Base-by-base conservation (phyloP, 2,113 vertebrate species). In the Salminus brasiliensis region DNA sequence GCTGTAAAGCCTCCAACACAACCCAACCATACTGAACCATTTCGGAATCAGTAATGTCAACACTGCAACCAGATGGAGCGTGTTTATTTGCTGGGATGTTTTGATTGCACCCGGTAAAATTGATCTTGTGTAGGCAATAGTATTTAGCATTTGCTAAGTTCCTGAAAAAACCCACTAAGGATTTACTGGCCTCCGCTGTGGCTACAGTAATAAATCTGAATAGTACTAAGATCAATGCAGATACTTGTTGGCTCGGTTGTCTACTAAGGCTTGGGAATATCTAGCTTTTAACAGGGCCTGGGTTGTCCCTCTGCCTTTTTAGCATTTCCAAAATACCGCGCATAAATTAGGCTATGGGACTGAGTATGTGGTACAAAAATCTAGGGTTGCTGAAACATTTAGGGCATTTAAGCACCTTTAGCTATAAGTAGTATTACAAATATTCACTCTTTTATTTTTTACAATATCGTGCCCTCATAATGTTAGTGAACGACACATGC, bases 41-140 rank as follows among this genome's bases (percentile, higher is more conserved):
- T 88, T 81, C 87, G 87, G 85, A 83, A 80, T 85, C 85, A 86
- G 84, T 89, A 87, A 87, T 88, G 82, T 90, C 87, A 88, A 89
- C 88, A 89, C 67, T 82, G 78, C 83, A 89, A 87, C 81, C 87
- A 89, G 84, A 88, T 89, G 87, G 86, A 89, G 76, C 76, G 72
- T 87, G 83, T 87, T 91, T 89, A 87, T 88, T 88, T 85, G 78
- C 76, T 84, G 85, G 86, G 79, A 88, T 90, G 77, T 77, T 86
- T 86, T 80, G 88, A 89, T 89, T 88, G 86, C 84, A 81, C 84
- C 82, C 76, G 59, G 88, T 91, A 75, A 67, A 85, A 82, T 84
- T 78, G 79, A 81, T 72, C 47, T 74, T 76, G 72, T 60, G 25
- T 75, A 72, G 67, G 75, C 65, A 60, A 76, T 68, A 65, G 71